Evolutionary conservation across 2,888 invertebrate species (phyloP).

Genomic region (Mesorhabditis spiculigera): DNA sequence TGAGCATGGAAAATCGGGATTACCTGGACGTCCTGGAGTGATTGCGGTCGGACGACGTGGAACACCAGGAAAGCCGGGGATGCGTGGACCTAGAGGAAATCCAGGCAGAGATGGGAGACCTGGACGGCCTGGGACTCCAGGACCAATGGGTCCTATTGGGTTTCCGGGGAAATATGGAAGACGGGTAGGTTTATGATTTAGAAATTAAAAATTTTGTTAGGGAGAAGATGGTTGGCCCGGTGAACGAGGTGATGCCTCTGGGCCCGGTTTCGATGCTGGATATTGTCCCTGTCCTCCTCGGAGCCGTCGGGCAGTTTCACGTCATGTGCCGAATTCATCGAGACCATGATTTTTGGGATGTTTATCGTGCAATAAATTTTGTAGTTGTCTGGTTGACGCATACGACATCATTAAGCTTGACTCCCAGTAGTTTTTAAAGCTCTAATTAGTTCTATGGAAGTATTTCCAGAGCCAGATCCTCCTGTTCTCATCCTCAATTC

Average conservation of each 20-base stretch:
- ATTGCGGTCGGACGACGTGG: neutral
- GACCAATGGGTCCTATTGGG: neutral
- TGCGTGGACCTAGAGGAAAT: neutral
- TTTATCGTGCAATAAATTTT: no score
- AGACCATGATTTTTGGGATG: no score
- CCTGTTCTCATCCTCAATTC: no score
- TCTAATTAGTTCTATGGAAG: no score
- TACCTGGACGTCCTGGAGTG: neutral
- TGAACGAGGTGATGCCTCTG: neutral
- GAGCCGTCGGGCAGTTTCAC: no score
- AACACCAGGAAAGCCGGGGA: neutral
- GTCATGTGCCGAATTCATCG: no score
- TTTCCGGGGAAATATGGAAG: neutral
- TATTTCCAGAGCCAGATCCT: no score
- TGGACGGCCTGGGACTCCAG: neutral
- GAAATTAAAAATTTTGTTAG: neutral
- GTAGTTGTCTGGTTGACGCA: no score
- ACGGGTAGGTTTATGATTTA: neutral
- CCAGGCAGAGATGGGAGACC: neutral
- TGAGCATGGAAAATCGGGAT: neutral
- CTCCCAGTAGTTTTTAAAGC: no score
- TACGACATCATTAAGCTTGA: no score
- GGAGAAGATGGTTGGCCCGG: conserved; percentile 5
- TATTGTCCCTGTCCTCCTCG: neutral
- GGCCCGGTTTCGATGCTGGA: neutral